Percentiles rank a stretch among this genome's conserved stretches.
Evolutionary conservation across 2,888 invertebrate genomes (phyloP).

Genomic region (Plebejus melissa): DNA sequence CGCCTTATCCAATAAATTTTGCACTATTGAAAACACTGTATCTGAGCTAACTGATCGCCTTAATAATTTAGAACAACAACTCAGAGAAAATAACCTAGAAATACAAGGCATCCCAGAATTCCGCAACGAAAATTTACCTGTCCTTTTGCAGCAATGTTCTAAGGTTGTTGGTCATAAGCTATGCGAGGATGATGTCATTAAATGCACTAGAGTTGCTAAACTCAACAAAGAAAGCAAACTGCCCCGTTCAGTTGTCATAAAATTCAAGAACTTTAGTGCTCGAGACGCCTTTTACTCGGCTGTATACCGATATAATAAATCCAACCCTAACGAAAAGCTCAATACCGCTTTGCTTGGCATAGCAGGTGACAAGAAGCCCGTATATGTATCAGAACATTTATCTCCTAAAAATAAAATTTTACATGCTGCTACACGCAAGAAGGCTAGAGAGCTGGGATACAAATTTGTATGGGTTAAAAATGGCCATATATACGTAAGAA

Average conservation of each 20-base stretch:
- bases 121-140: not conserved
- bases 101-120: slow-evolving; percentile 1
- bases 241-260: slow-evolving; percentile 10
- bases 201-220: slow-evolving; percentile 15
- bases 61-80: slow-evolving; percentile 25
- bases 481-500: slow-evolving; percentile 27
- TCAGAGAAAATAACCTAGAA: slow-evolving; percentile 21
- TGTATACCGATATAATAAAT: slow-evolving; percentile 22
- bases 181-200: not conserved
- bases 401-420: not conserved
- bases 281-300: slow-evolving; percentile 22
- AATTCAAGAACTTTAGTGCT: not conserved
- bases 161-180: slow-evolving; percentile 6
- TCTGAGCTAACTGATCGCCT: not conserved
- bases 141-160: slow-evolving; percentile 18
- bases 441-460: not conserved
- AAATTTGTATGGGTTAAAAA: slow-evolving; percentile 16
- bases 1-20: not conserved
- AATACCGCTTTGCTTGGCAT: not conserved
- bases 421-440: not conserved
- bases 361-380: not conserved
- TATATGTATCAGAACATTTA: not conserved
- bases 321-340: slow-evolving; percentile 9
- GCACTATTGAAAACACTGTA: not conserved
- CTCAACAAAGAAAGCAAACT: slow-evolving; percentile 17